Percentiles rank a stretch among this genome's conserved stretches.
phyloP scores from a whole-genome alignment of 2,797 vertebrate genomes.

The Oreochromis grahami region DNA sequence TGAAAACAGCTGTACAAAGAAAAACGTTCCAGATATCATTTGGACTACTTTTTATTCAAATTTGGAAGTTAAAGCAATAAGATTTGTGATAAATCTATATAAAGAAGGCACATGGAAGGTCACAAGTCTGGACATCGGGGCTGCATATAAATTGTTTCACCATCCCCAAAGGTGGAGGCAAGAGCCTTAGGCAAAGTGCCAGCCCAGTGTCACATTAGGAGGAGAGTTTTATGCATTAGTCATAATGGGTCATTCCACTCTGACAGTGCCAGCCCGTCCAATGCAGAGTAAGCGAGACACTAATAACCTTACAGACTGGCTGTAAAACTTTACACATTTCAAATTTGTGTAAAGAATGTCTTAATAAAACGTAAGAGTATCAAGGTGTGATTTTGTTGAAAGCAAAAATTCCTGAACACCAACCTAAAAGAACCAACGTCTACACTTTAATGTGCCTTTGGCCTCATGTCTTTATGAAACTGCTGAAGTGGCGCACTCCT shows the following conservation, averaged over 20 bases:
- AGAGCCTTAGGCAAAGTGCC: constrained; percentile 4
- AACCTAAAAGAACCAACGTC: neutral
- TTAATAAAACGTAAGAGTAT: constrained; percentile 10
- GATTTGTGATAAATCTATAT: neutral
- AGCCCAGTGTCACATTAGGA: constrained; percentile 11
- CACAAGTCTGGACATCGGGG: neutral
- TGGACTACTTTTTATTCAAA: neutral
- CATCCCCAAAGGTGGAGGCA: neutral
- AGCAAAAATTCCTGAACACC: neutral
- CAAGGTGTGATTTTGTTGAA: constrained; percentile 13
- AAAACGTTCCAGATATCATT: neutral
- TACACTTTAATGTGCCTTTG: neutral
- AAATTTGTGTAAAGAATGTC: constrained; percentile 15
- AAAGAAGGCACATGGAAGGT: neutral
- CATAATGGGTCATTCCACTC: neutral
- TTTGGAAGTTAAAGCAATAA: neutral
- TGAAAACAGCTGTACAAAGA: neutral
- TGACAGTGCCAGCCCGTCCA: neutral
- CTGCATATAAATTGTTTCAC: neutral
- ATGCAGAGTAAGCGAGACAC: neutral
- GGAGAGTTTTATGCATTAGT: neutral
- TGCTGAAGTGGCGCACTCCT: rapidly evolving
- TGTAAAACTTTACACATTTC: neutral
- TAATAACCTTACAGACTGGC: neutral
- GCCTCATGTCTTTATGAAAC: neutral